Evolutionary conservation across 1,140 invertebrate species (phyloP).

Genomic region (Bombus picipes): DNA sequence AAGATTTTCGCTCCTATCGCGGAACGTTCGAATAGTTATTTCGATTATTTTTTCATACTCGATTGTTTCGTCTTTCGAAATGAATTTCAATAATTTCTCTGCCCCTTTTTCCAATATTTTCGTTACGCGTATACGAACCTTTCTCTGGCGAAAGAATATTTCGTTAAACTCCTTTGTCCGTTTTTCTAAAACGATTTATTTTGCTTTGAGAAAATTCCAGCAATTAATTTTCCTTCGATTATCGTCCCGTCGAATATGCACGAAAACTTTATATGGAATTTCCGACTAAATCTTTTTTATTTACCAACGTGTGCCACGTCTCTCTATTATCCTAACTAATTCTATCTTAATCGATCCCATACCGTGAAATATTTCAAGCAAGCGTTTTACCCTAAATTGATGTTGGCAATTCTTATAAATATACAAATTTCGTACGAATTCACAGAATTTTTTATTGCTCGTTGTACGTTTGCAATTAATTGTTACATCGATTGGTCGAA

Average conservation of each 20-base stretch:
- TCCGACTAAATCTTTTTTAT: no score
- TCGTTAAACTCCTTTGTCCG: neutral
- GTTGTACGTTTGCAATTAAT: no score
- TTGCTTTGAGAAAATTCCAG: neutral
- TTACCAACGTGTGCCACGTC: no score
- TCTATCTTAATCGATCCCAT: neutral
- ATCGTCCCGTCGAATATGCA: neutral
- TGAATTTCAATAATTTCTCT: neutral
- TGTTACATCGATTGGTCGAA: no score
- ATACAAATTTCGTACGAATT: no score
- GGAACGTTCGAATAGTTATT: no score
- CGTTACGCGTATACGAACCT: neutral
- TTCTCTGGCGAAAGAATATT: neutral
- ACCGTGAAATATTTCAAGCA: neutral
- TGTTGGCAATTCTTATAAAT: no score
- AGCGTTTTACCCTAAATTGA: neutral
- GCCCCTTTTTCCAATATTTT: neutral
- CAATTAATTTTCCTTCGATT: neutral
- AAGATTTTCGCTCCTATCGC: no score
- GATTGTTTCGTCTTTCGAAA: no score
- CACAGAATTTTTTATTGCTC: no score
- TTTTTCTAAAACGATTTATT: neutral
- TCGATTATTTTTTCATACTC: no score
- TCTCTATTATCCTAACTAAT: neutral
- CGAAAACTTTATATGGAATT: neutral